Evolutionary conservation across 1,140 invertebrate genomes (phyloP).

Genomic region (Telenomus remus): DNA sequence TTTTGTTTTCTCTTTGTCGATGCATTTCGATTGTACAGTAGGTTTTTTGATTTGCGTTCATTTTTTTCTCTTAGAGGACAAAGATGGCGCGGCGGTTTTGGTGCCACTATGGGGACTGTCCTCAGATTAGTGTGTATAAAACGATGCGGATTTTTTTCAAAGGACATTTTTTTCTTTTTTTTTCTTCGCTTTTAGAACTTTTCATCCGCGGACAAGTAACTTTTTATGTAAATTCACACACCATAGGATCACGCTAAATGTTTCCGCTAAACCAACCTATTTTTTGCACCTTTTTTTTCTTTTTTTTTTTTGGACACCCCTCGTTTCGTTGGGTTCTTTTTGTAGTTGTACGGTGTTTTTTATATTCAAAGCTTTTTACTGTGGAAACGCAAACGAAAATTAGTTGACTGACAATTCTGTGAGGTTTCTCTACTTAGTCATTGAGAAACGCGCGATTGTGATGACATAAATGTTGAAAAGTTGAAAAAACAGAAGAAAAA

Average conservation of each 20-base stretch:
- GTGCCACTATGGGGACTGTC: conserved; percentile 9
- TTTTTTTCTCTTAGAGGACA: background rate
- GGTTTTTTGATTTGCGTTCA: conserved; percentile 20
- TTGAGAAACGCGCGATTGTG: conserved; percentile 34
- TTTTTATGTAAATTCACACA: background rate
- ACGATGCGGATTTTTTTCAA: conserved; percentile 6
- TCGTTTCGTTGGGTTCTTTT: conserved; percentile 10
- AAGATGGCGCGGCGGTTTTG: conserved; percentile 2
- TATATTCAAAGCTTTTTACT: conserved; percentile 24
- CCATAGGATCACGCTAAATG: background rate
- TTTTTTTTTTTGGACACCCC: background rate
- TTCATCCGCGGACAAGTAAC: background rate
- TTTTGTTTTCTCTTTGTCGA: no score
- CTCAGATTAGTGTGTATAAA: conserved; percentile 21
- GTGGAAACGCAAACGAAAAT: conserved; percentile 22
- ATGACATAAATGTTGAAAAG: conserved; percentile 5
- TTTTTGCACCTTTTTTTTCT: background rate
- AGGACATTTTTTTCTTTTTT: conserved; percentile 7
- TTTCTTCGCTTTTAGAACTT: no score
- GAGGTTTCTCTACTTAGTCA: conserved; percentile 48
- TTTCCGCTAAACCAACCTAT: no score
- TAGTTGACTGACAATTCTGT: conserved; percentile 26
- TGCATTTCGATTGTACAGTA: conserved; percentile 40
- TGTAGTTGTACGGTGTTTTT: conserved; percentile 34
- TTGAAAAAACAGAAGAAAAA: background rate